A percentile compares a stretch with the other conserved stretches of the same genome.
Conservation (phyloP, 2,888 invertebrate species). For the Cartodere bifasciata region DNA sequence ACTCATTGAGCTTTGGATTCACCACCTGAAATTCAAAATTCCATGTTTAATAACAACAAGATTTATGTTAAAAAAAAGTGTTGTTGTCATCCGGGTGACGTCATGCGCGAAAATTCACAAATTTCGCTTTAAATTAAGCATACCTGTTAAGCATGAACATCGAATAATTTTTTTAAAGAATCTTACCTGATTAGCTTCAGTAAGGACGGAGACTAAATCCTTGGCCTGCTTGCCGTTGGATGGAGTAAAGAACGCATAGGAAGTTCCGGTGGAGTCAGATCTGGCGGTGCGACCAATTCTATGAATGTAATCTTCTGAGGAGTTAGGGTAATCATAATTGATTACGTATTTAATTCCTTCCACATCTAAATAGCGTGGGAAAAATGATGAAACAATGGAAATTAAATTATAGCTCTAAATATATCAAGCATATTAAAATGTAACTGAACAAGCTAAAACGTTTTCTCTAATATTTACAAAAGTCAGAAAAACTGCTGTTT, state of each 20-base stretch:
- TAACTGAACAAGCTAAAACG: too few species aligned
- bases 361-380: too few species aligned
- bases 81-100: background rate
- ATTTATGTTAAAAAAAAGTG: background rate
- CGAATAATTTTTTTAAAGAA: constrained; percentile 6
- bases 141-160: background rate
- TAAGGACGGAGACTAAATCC: constrained; percentile 76
- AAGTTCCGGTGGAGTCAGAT: constrained; percentile 76
- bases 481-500: too few species aligned
- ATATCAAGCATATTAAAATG: too few species aligned
- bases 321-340: constrained; percentile 92
- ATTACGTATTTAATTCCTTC: constrained; percentile 94
- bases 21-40: constrained; percentile 45
- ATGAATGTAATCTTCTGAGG: constrained; percentile 92
- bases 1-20: constrained; percentile 71
- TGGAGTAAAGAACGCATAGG: constrained; percentile 90
- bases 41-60: background rate
- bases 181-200: constrained; percentile 77
- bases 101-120: too few species aligned
- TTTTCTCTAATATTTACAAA: too few species aligned
- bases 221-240: constrained; percentile 78
- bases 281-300: constrained; percentile 90
- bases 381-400: too few species aligned
- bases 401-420: too few species aligned
- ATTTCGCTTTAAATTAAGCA: background rate